Evolutionary conservation across 2,113 vertebrate genomes (phyloP).

Genomic region (Pseudorasbora parva): DNA sequence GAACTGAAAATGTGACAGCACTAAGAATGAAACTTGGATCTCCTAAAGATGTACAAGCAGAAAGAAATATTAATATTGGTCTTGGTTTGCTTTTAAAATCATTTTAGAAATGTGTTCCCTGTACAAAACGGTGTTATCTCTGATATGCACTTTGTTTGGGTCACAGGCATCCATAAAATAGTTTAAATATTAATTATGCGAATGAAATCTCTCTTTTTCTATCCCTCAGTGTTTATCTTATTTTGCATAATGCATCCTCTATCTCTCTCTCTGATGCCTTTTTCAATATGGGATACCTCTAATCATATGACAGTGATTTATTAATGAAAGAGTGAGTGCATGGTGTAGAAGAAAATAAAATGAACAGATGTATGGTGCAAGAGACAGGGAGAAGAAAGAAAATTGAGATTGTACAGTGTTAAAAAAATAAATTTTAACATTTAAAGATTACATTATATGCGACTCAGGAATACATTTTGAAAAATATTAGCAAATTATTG

Average conservation of each 20-base stretch:
- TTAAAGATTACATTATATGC: neutral
- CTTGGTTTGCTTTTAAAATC: neutral
- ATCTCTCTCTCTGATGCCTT: neutral
- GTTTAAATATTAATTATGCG: neutral
- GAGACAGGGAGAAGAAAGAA: neutral
- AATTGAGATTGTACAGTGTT: neutral
- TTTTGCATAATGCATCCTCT: neutral
- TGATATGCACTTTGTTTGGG: constrained; percentile 19
- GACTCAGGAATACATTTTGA: neutral
- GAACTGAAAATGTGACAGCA: constrained; percentile 24
- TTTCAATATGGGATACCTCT: neutral
- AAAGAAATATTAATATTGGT: neutral
- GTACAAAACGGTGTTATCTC: neutral
- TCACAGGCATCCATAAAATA: neutral
- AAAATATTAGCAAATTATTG: neutral
- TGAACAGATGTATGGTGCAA: neutral
- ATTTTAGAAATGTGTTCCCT: neutral
- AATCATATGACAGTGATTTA: constrained; percentile 11
- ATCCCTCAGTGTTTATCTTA: constrained; percentile 4
- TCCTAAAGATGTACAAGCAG: neutral
- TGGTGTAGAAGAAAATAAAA: neutral
- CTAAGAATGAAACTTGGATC: constrained; percentile 15
- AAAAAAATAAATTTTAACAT: neutral
- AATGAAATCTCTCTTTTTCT: neutral
- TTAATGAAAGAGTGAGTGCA: neutral